phyloP scores from a whole-genome alignment of 2,113 vertebrate genomes.

The Lipophrys pholis region DNA sequence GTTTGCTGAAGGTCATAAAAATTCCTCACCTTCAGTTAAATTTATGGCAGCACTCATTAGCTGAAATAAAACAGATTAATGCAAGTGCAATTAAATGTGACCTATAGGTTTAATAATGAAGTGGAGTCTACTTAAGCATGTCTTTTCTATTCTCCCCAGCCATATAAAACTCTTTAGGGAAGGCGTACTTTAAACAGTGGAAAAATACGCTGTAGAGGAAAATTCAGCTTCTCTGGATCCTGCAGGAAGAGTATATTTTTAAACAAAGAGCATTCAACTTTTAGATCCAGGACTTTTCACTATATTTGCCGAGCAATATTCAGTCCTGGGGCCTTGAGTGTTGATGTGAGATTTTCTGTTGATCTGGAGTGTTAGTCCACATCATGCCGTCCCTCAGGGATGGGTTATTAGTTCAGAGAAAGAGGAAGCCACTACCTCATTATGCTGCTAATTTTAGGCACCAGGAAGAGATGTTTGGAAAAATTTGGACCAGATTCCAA shows the following conservation, averaged over 20 bases:
- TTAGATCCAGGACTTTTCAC: too few species aligned
- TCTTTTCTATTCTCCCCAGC: slow-evolving; percentile 68
- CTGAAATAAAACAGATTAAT: slow-evolving; percentile 86
- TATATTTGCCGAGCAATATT: slow-evolving; percentile 23
- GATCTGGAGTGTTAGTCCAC: slow-evolving; percentile 80
- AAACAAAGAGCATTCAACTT: background rate
- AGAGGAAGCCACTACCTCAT: slow-evolving; percentile 84
- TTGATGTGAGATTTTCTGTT: slow-evolving; percentile 72
- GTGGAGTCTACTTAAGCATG: slow-evolving; percentile 74
- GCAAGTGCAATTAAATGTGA: slow-evolving; percentile 84
- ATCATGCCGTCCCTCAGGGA: slow-evolving; percentile 77
- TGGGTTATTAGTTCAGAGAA: slow-evolving; percentile 80
- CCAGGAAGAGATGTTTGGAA: slow-evolving; percentile 85
- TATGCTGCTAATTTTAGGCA: slow-evolving; percentile 86
- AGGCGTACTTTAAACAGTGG: slow-evolving; percentile 33
- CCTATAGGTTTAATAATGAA: slow-evolving; percentile 77
- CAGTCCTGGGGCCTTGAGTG: slow-evolving; percentile 56
- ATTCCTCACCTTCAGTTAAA: slow-evolving; percentile 87
- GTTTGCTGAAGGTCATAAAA: slow-evolving; percentile 83
- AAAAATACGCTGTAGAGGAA: slow-evolving; percentile 32
- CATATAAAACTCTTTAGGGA: slow-evolving; percentile 67
- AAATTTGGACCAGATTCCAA: slow-evolving; percentile 77
- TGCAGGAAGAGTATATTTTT: background rate
- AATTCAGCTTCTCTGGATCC: slow-evolving; percentile 39
- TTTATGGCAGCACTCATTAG: slow-evolving; percentile 85